phyloP scores from a whole-genome alignment of 64 coral and sea anemone genomes.

The Actinia tenebrosa region DNA sequence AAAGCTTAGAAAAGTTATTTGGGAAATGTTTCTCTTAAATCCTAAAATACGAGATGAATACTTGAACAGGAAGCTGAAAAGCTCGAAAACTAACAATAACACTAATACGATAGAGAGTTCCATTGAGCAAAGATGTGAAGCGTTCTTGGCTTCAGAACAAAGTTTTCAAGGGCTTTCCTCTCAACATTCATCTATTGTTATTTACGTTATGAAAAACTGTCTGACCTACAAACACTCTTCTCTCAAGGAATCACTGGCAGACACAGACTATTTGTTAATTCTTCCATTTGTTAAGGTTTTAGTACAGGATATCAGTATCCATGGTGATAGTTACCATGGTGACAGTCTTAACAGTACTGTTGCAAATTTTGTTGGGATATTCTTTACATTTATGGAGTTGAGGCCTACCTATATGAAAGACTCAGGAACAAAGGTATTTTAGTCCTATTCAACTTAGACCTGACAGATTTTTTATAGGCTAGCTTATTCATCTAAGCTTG shows the following conservation, averaged over 20 bases:
- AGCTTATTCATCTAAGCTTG: no score
- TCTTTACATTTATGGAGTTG: slow-evolving; percentile 55
- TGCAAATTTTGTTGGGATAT: slow-evolving; percentile 45
- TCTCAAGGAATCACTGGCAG: slow-evolving; percentile 57
- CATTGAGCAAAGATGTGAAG: slow-evolving; percentile 77
- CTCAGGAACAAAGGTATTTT: slow-evolving; percentile 62
- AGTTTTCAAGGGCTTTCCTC: slow-evolving; percentile 36
- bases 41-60: slow-evolving; percentile 28
- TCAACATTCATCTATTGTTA: slow-evolving; percentile 9
- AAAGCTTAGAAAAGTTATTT: slow-evolving; percentile 34
- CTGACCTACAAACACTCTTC: slow-evolving; percentile 39
- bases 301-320: not conserved
- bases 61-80: slow-evolving; percentile 13
- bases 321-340: slow-evolving; percentile 6
- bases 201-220: slow-evolving; percentile 9
- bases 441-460: not conserved
- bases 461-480: no score
- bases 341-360: slow-evolving; percentile 20
- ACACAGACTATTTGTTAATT: slow-evolving; percentile 76
- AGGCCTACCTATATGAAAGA: slow-evolving; percentile 69
- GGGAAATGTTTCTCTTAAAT: slow-evolving; percentile 57
- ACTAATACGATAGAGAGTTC: slow-evolving; percentile 2
- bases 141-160: slow-evolving; percentile 56
- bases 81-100: not conserved
- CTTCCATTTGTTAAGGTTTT: slow-evolving; percentile 72